Conservation (phyloP, 2,797 vertebrate species). For the Lophotriccus pileatus region DNA sequence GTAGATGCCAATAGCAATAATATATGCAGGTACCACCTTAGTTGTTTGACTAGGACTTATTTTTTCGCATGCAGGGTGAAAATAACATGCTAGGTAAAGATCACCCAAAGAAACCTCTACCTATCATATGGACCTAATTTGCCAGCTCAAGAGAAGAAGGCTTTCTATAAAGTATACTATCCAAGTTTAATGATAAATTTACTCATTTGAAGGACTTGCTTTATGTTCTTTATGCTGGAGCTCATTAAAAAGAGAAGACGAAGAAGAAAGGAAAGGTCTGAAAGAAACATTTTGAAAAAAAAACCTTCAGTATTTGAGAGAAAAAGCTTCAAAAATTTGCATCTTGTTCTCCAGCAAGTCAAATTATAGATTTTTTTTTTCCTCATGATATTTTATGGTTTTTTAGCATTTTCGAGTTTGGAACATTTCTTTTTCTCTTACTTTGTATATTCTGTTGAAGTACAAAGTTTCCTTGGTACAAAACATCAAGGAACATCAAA, state of each 20-base stretch:
- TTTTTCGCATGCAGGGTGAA: neutral
- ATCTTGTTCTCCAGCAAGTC: conserved; percentile 7
- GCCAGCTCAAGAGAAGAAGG: neutral
- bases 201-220: neutral
- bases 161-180: neutral
- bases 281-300: neutral
- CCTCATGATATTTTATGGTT: neutral
- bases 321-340: conserved; percentile 24
- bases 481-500: neutral
- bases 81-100: neutral
- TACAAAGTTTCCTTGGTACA: neutral
- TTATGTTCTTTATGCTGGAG: neutral
- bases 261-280: conserved; percentile 5
- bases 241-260: neutral
- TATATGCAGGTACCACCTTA: neutral
- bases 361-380: neutral
- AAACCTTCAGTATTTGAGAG: neutral
- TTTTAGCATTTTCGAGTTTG: neutral
- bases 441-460: neutral
- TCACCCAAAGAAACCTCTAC: neutral
- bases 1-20: no score
- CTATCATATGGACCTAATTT: neutral
- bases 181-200: neutral
- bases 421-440: neutral
- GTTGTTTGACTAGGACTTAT: neutral